These are phyloP conservation scores for Eulithis testata DNA, from an alignment of 2,888 invertebrate genomes.

Conservation along the genomic window DNA sequence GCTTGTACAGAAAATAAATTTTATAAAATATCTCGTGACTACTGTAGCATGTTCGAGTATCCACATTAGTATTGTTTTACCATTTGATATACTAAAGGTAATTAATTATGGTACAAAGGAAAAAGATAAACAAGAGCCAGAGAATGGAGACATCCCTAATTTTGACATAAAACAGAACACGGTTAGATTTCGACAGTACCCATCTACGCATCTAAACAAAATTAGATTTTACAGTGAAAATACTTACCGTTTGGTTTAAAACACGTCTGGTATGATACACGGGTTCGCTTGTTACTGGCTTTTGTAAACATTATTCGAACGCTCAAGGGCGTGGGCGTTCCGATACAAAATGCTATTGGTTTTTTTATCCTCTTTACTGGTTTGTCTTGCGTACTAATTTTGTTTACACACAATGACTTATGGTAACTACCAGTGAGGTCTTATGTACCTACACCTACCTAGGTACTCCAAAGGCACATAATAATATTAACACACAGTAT, in stretches of 20 bases:
- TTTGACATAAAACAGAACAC: background rate
- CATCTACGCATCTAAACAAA: constrained; percentile 2
- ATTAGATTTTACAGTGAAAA: constrained; percentile 18
- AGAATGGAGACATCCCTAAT: background rate
- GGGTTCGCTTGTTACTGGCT: constrained; percentile 17
- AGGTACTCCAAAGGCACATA: too few relatives aligned
- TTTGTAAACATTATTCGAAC: constrained; percentile 19
- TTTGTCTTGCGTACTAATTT: constrained; percentile 8
- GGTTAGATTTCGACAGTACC: background rate
- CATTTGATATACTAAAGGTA: too few relatives aligned
- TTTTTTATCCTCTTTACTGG: constrained; percentile 18
- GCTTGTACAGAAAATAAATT: too few relatives aligned
- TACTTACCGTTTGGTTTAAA: constrained; percentile 14
- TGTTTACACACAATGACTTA: constrained; percentile 1
- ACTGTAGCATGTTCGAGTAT: too few relatives aligned
- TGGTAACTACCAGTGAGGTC: background rate
- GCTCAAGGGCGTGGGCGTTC: constrained; percentile 19
- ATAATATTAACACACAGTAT: too few relatives aligned
- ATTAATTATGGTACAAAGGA: background rate
- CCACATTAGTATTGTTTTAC: too few relatives aligned
- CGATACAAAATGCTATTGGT: constrained; percentile 20
- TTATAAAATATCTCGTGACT: too few relatives aligned
- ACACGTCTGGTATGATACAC: constrained; percentile 25
- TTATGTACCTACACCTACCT: too few relatives aligned
- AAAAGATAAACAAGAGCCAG: background rate